phyloP scores from a whole-genome alignment of 2,797 vertebrate genomes.

The Antennarius maculatus region DNA sequence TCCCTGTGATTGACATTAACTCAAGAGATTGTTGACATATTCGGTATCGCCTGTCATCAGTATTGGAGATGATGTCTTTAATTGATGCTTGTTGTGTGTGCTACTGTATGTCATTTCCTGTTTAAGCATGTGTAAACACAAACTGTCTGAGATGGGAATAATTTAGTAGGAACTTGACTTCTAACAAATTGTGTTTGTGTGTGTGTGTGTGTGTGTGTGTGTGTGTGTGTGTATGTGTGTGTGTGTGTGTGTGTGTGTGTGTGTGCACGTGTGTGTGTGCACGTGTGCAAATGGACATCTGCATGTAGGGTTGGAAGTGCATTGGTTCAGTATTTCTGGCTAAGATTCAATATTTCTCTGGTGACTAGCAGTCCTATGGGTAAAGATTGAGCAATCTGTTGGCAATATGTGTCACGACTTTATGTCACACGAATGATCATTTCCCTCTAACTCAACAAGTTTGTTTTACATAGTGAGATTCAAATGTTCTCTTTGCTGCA shows the following conservation, averaged over 20 bases:
- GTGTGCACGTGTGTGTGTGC: too few relatives aligned
- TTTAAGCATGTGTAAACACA: conserved; percentile 26
- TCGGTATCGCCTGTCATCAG: conserved; percentile 58
- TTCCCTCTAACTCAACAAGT: conserved; percentile 10
- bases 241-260: too few relatives aligned
- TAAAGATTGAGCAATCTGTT: conserved; percentile 3
- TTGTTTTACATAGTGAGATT: conserved; percentile 9
- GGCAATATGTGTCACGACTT: conserved; percentile 18
- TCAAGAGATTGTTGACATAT: conserved; percentile 58
- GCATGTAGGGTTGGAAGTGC: not conserved
- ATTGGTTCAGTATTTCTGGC: conserved; percentile 13
- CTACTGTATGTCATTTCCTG: conserved; percentile 26
- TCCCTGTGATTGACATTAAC: conserved; percentile 58
- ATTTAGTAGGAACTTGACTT: conserved; percentile 4
- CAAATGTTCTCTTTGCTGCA: conserved; percentile 13
- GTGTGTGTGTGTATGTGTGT: too few relatives aligned
- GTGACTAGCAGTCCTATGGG: conserved; percentile 1
- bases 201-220: too few relatives aligned
- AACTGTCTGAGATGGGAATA: conserved; percentile 8
- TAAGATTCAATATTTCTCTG: conserved; percentile 10
- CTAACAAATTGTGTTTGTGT: not conserved
- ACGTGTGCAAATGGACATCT: not conserved
- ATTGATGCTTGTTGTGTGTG: conserved; percentile 49
- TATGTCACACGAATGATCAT: conserved; percentile 17
- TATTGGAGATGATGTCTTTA: conserved; percentile 60